These are phyloP conservation scores for Temnothorax unifasciatus DNA, from an alignment of 2,888 invertebrate species.

Conservation along the genomic window DNA sequence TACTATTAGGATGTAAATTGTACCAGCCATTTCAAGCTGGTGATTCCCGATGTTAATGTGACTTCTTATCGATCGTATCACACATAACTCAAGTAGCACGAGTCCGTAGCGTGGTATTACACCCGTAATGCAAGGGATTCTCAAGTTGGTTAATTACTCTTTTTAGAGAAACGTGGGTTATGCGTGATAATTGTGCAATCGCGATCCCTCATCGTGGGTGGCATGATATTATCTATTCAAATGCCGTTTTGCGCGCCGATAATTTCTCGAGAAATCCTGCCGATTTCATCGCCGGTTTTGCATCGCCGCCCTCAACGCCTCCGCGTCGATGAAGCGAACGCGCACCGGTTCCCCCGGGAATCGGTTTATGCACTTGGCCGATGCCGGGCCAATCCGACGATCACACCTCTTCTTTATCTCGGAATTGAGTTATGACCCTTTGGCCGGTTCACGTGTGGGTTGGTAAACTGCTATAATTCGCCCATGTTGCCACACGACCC, in stretches of 20 bases:
- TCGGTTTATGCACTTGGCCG: slow-evolving; percentile 31
- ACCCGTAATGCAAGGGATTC: not conserved
- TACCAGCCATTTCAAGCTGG: not conserved
- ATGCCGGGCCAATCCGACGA: slow-evolving; percentile 65
- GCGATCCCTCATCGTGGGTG: slow-evolving; percentile 18
- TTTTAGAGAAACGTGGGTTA: not conserved
- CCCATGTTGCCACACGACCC: slow-evolving; percentile 71
- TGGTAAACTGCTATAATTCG: slow-evolving; percentile 80
- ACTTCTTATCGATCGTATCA: not conserved
- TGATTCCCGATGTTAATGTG: not conserved
- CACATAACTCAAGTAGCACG: not conserved
- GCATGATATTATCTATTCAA: slow-evolving; percentile 14
- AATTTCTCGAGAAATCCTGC: slow-evolving; percentile 37
- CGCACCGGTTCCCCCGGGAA: slow-evolving; percentile 26
- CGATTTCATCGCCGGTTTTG: slow-evolving; percentile 39
- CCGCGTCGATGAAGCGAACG: slow-evolving; percentile 8
- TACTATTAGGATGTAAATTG: slow-evolving; percentile 24
- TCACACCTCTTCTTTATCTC: slow-evolving; percentile 76
- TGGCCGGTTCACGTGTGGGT: slow-evolving; percentile 74
- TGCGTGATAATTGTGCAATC: slow-evolving; percentile 15
- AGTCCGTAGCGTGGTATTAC: not conserved
- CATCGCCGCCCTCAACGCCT: slow-evolving; percentile 20
- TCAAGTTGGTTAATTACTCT: slow-evolving; percentile 2
- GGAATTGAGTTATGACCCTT: slow-evolving; percentile 77
- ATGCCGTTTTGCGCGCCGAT: slow-evolving; percentile 41